Conservation (phyloP, 2,113 vertebrate genomes). For the Podilymbus podiceps region DNA sequence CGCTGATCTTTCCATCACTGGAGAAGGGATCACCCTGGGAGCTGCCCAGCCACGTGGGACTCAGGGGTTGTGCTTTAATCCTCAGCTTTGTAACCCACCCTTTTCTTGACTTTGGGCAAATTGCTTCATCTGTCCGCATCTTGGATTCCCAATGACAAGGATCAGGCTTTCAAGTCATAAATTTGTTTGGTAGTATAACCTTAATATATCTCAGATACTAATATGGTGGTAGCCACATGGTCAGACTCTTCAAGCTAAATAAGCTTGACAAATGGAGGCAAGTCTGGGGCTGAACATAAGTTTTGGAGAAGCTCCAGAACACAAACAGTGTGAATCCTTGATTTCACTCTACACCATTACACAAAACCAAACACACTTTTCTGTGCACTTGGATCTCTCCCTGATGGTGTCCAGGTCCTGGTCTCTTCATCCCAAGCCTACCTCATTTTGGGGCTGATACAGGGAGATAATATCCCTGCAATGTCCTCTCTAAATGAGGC, state of each 20-base stretch:
- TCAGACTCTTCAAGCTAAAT: background rate
- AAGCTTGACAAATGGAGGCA: constrained; percentile 29
- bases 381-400: background rate
- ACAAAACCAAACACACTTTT: background rate
- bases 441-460: background rate
- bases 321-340: background rate
- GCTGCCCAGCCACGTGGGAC: background rate
- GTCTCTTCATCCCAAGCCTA: background rate
- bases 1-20: background rate
- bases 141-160: background rate
- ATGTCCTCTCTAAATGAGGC: background rate
- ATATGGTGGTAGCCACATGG: background rate
- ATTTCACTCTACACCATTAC: background rate
- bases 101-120: constrained; percentile 2
- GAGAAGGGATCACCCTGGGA: background rate
- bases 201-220: constrained; percentile 16
- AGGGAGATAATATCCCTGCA: background rate
- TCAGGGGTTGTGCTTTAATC: background rate
- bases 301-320: constrained; percentile 41
- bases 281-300: background rate
- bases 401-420: background rate
- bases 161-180: constrained; percentile 51
- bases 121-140: background rate
- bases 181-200: constrained; percentile 45
- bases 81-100: background rate